Base-by-base conservation (phyloP, 30 jellyfish, hydroid and myxozoan species). In the Aurelia aurita region DNA sequence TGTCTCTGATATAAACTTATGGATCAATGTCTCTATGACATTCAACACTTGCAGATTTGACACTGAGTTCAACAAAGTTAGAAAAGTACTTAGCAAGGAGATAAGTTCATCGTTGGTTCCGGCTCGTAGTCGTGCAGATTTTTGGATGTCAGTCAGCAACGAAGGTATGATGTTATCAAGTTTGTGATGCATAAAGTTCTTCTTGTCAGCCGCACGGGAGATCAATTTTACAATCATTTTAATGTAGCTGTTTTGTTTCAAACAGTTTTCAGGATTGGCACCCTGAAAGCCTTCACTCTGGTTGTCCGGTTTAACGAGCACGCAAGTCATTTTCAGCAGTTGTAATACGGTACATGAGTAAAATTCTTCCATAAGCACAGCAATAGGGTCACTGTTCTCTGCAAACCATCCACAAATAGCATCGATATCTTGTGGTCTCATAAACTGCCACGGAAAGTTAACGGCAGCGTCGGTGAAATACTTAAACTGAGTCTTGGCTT, bases 351-450 rank as follows among this genome's bases (percentile, higher is more conserved):
- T 82, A 15, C 32, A 34, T 45, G 35, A 63, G 26, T 60, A 31
- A 14, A 58, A 45, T 2, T 83, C 89, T n/a, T 84, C 75, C 58
- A 65, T 90, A 25, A 90, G 80, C 9, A 79, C 26, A 1, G 32
- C 43, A 6, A 60, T 49, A n/a, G 92, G 87, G 62, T 90, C 97
- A 53, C 87, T 65, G 71, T 84, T 90, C 71, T 90, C 92, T 5
- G 89, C 76, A 61, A 28, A 90, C 97, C 97, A 90, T 14, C 57
- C 66, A 77, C 89, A 84, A 0, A 76, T 83, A 16, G 55, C 74
- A 7, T 74, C 89, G 22, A 84, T 46, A 23, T 82, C 82, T 64
- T 84, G 89, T 20, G 73, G 70, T 13, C 59, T 72, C 51, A 82
- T 27, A 28, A 46, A 21, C 54, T 75, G 35, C 97, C 96, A 90